Conservation (phyloP, 1,140 invertebrate species). For the Sarcophaga bullata region DNA sequence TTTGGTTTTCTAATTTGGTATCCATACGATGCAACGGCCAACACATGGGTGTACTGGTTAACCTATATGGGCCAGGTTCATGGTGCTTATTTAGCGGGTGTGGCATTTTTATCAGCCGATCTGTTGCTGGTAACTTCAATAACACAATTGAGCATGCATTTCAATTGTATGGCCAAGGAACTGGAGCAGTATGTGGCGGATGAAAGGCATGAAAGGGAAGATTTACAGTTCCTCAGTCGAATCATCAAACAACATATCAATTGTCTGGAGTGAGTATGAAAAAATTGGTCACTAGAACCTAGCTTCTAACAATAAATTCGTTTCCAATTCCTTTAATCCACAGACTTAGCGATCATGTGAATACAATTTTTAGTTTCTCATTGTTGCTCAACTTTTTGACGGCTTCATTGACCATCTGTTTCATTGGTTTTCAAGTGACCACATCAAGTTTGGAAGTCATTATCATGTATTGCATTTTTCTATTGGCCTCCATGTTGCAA, state of each 20-base stretch:
- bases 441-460: slow-evolving; percentile 56
- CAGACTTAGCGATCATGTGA: slow-evolving; percentile 57
- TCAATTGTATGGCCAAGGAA: slow-evolving; percentile 52
- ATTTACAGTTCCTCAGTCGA: slow-evolving; percentile 49
- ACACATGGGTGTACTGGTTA: slow-evolving; percentile 55
- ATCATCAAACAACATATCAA: slow-evolving; percentile 57
- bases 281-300: not conserved
- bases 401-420: slow-evolving; percentile 62
- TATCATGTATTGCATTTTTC: slow-evolving; percentile 58
- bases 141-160: slow-evolving; percentile 62
- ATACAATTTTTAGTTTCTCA: slow-evolving; percentile 55
- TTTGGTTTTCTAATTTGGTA: slow-evolving; percentile 62
- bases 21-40: slow-evolving; percentile 53
- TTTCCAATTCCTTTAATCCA: not conserved
- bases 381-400: slow-evolving; percentile 58
- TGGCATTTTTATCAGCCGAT: slow-evolving; percentile 60
- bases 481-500: slow-evolving; percentile 60
- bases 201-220: slow-evolving; percentile 43
- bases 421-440: slow-evolving; percentile 61
- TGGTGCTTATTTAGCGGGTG: slow-evolving; percentile 58
- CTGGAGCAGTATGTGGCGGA: slow-evolving; percentile 52
- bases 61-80: slow-evolving; percentile 58
- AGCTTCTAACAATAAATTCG: too few relatives aligned
- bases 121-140: slow-evolving; percentile 57
- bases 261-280: slow-evolving; percentile 53